Percentiles rank a stretch among this genome's conserved stretches.
phyloP scores from a whole-genome alignment of 37 sponge, comb jelly and placozoan species.

The Bolinopsis microptera region DNA sequence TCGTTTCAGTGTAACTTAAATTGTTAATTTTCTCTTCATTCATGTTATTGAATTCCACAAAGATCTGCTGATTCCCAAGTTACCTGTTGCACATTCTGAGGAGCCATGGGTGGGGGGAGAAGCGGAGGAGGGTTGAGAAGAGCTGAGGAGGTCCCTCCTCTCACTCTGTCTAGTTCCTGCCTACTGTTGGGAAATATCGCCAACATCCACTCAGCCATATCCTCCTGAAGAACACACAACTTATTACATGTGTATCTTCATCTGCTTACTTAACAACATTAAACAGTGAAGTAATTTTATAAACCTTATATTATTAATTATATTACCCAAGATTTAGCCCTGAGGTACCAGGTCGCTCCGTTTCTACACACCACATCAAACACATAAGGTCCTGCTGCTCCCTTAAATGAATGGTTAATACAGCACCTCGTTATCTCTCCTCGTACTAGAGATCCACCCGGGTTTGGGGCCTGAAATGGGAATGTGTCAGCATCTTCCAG shows the following conservation, averaged over 20 bases:
- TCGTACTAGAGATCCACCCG: background rate
- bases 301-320: no score
- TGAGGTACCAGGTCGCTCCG: conserved; percentile 23
- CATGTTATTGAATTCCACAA: no score
- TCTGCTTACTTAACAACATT: background rate
- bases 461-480: background rate
- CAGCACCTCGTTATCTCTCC: background rate
- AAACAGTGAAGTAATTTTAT: background rate
- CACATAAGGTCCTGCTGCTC: conserved; percentile 49
- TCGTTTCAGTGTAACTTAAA: no score
- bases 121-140: background rate
- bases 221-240: background rate
- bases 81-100: background rate
- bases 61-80: no score
- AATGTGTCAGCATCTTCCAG: no score
- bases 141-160: background rate
- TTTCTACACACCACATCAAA: conserved; percentile 30
- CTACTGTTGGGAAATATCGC: conserved; percentile 25
- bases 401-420: conserved; percentile 38
- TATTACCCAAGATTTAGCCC: conserved; percentile 51
- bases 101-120: background rate
- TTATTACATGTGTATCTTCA: background rate
- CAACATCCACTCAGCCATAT: conserved; percentile 43
- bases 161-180: background rate
- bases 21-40: no score